phyloP scores from a whole-genome alignment of 2,797 vertebrate species.

The Cyclura pinguis region DNA sequence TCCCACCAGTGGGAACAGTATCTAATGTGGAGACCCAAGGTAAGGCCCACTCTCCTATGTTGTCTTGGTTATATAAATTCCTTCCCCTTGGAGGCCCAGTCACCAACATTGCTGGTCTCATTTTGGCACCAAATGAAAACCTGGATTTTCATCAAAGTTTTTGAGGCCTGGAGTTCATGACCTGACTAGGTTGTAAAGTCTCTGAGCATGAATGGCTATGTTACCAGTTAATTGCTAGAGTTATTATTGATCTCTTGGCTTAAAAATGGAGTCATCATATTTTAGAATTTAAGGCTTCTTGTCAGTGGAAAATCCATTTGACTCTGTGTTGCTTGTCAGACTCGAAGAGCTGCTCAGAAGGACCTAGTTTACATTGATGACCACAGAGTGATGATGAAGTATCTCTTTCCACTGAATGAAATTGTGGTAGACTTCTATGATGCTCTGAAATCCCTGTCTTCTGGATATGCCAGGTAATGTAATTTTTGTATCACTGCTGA shows the following conservation, averaged over 20 bases:
- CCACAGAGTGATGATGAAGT: conserved; percentile 93
- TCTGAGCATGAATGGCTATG: not conserved
- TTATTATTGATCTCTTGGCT: not conserved
- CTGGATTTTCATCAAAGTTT: too few species aligned
- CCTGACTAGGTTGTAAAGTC: too few species aligned
- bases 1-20: too few species aligned
- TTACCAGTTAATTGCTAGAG: not conserved
- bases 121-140: too few species aligned
- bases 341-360: conserved; percentile 90
- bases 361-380: conserved; percentile 94
- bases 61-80: too few species aligned
- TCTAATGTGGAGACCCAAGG: too few species aligned
- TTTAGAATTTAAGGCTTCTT: not conserved
- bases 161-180: too few species aligned
- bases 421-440: conserved; percentile 98
- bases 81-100: too few species aligned
- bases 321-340: conserved; percentile 75
- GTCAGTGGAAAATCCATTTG: not conserved
- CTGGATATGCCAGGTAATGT: conserved; percentile 95
- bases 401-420: conserved; percentile 95
- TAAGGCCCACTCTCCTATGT: too few species aligned
- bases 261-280: not conserved
- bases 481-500: not conserved
- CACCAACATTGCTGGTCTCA: too few species aligned
- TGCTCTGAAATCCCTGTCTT: conserved; percentile 93